Base-by-base conservation (phyloP, 2,888 invertebrate genomes). In the Osedax fenrisi region DNA sequence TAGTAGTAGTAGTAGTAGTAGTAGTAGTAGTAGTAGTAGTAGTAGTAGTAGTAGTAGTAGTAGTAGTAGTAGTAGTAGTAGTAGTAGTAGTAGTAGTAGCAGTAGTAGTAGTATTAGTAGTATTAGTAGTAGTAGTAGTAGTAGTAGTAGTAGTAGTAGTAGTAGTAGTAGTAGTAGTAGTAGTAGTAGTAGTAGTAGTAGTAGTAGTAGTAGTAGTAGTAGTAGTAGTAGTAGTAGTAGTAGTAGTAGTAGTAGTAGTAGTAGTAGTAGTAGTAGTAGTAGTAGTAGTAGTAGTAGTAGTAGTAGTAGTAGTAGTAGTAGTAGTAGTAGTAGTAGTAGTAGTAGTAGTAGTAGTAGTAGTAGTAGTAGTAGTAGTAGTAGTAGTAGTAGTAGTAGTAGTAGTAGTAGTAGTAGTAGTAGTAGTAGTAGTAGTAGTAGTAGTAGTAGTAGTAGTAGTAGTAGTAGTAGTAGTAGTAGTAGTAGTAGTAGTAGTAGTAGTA, bases 341-440 rank as follows among this genome's bases (percentile, higher is more conserved):
- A n/a, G n/a, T n/a, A n/a, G n/a, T n/a, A n/a, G n/a, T n/a, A n/a
- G n/a, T n/a, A n/a, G n/a, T n/a, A n/a, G n/a, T n/a, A n/a, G n/a
- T n/a, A n/a, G n/a, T n/a, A n/a, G n/a, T n/a, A n/a, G n/a, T n/a
- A 24, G 68, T 25, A 22, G 25, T 27, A 41, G 68, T 68, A 27
- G 68, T 68, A 68, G 68, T 68, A 68, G 41, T 68, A 27, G 41
- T 68, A 26, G 68, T 27, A 68, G 68, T 73, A 62, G 64, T 73
- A 73, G 64, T 64, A 62, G 26, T 24, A 73, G 26, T 64, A 62
- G 23, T 73, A 73, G 24, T 64, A 62, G 62, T 73, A 70, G 27
- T 13, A 61, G 67, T 62, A 27, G 27, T 66, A 10, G 24, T 1
- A 64, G 56, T 13, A 13, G 64, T 66, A 73, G 73, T 1, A 68